phyloP scores from a whole-genome alignment of 2,797 vertebrate species.

The Darevskia nairensis region DNA sequence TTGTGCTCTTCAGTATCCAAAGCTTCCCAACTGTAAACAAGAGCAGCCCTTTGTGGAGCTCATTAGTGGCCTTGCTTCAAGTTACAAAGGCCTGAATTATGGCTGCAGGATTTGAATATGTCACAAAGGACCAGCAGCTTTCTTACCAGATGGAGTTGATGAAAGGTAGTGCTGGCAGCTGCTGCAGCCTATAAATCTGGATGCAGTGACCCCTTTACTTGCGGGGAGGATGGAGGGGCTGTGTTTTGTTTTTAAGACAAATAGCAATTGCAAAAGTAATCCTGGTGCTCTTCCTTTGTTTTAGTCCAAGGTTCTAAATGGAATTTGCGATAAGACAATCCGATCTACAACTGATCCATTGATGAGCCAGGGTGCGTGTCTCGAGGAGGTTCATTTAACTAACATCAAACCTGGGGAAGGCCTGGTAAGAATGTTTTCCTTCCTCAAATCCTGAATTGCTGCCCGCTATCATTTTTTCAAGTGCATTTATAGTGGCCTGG shows the following conservation, averaged over 20 bases:
- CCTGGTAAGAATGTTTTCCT: conserved; percentile 83
- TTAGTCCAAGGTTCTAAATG: conserved; percentile 89
- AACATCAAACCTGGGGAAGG: conserved; percentile 90
- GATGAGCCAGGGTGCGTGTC: conserved; percentile 83
- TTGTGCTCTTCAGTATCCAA: background rate
- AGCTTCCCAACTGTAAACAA: conserved; percentile 2
- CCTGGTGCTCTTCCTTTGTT: conserved; percentile 48
- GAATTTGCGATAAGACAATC: conserved; percentile 89
- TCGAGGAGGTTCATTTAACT: conserved; percentile 90
- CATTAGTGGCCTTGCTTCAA: background rate
- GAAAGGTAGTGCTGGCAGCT: background rate
- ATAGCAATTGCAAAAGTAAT: background rate
- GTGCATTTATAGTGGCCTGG: background rate
- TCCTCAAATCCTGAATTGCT: background rate
- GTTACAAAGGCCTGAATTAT: background rate
- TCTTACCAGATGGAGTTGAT: background rate
- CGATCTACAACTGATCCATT: conserved; percentile 84
- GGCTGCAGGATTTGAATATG: background rate
- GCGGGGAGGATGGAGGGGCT: background rate
- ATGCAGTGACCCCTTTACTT: background rate
- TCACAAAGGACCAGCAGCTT: background rate
- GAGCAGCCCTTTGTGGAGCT: background rate
- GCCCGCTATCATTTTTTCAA: background rate
- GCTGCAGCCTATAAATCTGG: conserved; percentile 19
- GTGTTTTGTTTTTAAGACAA: too few relatives aligned